These are phyloP conservation scores for Mycalesis mineus DNA, from an alignment of 2,888 invertebrate species.

Conservation along the genomic window DNA sequence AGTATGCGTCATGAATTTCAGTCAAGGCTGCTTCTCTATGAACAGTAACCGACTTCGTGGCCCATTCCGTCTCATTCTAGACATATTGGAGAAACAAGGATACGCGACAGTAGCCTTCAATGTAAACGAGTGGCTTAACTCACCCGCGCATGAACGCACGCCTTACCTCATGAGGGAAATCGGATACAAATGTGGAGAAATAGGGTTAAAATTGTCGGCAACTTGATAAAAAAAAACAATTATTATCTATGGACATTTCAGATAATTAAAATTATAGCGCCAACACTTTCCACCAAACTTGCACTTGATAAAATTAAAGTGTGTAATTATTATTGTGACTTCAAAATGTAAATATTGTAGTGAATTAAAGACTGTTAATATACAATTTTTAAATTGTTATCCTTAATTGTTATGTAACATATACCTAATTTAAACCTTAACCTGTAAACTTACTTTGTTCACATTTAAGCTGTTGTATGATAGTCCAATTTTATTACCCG, in stretches of 20 bases:
- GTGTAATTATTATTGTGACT: background rate
- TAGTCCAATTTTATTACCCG: no score
- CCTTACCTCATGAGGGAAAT: conserved; percentile 80
- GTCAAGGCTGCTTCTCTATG: conserved; percentile 73
- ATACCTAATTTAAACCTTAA: no score
- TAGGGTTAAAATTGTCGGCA: conserved; percentile 55
- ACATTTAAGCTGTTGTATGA: no score
- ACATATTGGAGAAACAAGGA: conserved; percentile 77
- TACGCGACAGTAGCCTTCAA: conserved; percentile 77
- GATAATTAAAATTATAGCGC: no score
- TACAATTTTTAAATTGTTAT: no score
- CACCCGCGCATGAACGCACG: conserved; percentile 79
- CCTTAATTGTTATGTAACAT: no score
- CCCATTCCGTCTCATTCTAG: conserved; percentile 68
- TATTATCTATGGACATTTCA: background rate
- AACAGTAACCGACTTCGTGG: conserved; percentile 79
- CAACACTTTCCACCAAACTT: background rate
- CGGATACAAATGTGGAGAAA: conserved; percentile 68
- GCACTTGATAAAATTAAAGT: background rate
- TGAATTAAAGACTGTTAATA: conserved; percentile 24
- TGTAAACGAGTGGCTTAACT: conserved; percentile 67
- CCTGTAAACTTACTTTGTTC: no score
- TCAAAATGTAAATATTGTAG: conserved; percentile 24
- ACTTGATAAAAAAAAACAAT: conserved; percentile 38
- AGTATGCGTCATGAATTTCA: conserved; percentile 76